phyloP scores from a whole-genome alignment of 2,888 invertebrate genomes.

The Hermodice carunculata region DNA sequence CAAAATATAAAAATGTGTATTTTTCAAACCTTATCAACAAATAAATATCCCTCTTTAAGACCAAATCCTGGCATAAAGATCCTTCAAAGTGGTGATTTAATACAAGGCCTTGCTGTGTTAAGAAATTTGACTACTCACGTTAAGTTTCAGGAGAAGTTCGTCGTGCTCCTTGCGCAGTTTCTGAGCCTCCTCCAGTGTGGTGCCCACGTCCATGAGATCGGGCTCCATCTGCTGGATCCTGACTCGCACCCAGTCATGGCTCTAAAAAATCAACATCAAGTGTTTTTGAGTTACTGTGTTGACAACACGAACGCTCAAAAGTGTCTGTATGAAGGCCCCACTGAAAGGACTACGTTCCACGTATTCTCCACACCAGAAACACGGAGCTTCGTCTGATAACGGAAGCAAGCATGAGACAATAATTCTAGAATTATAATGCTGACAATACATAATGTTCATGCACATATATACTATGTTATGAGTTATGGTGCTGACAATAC shows the following conservation, averaged over 20 bases:
- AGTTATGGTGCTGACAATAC: no score
- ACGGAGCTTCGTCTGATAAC: no score
- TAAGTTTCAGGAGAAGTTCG: conserved; percentile 85
- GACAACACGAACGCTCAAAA: neutral
- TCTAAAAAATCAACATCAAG: conserved; percentile 72
- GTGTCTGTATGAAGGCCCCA: neutral
- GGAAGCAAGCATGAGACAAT: no score
- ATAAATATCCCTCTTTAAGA: no score
- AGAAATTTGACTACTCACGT: conserved; percentile 75
- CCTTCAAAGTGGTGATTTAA: no score
- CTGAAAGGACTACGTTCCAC: neutral
- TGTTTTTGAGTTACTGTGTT: neutral
- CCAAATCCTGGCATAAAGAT: no score
- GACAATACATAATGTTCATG: no score
- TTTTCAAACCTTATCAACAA: no score
- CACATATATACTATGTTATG: no score
- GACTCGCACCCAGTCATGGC: conserved; percentile 84
- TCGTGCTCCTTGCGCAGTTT: conserved; percentile 84
- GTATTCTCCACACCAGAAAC: neutral
- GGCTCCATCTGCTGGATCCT: conserved; percentile 89
- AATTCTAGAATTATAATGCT: no score
- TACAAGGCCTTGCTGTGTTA: no score
- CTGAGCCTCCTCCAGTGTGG: conserved; percentile 81
- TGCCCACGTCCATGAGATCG: conserved; percentile 84
- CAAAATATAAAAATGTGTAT: no score